Evolutionary conservation across 2,113 vertebrate species (phyloP).

Genomic region (Steatornis caripensis): DNA sequence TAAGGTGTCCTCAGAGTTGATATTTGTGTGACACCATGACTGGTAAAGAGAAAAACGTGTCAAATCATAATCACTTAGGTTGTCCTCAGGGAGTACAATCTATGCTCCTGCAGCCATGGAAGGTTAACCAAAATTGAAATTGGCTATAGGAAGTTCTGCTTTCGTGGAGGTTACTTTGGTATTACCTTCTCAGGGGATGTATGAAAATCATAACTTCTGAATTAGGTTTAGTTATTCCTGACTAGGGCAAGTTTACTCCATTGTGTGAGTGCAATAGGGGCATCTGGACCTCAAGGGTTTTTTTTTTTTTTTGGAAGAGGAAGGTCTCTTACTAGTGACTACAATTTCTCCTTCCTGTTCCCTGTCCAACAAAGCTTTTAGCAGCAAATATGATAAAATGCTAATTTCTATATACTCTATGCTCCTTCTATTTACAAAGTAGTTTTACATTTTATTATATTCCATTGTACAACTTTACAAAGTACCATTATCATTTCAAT

Average conservation of each 20-base stretch:
- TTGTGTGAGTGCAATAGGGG: not conserved
- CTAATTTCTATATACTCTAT: not conserved
- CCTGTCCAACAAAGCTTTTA: not conserved
- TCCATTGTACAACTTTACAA: slow-evolving; percentile 74
- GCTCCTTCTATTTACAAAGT: slow-evolving; percentile 65
- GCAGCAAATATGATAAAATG: slow-evolving; percentile 5
- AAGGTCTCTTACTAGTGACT: not conserved
- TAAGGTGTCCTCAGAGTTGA: not conserved
- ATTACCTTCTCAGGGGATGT: not conserved
- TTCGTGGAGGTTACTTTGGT: not conserved
- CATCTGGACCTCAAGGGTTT: not conserved
- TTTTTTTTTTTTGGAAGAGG: not conserved
- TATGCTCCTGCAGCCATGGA: not conserved
- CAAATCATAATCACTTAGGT: not conserved
- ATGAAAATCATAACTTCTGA: not conserved
- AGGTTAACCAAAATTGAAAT: not conserved
- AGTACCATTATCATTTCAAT: not conserved
- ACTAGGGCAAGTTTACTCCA: not conserved
- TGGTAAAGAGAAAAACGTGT: not conserved
- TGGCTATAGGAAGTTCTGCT: not conserved
- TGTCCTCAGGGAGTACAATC: not conserved
- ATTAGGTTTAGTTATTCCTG: not conserved
- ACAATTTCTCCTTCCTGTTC: not conserved
- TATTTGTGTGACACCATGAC: not conserved
- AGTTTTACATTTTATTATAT: slow-evolving; percentile 74